Base-by-base conservation (phyloP, 2,797 vertebrate species). In the Mormyrus hasselquistii region DNA sequence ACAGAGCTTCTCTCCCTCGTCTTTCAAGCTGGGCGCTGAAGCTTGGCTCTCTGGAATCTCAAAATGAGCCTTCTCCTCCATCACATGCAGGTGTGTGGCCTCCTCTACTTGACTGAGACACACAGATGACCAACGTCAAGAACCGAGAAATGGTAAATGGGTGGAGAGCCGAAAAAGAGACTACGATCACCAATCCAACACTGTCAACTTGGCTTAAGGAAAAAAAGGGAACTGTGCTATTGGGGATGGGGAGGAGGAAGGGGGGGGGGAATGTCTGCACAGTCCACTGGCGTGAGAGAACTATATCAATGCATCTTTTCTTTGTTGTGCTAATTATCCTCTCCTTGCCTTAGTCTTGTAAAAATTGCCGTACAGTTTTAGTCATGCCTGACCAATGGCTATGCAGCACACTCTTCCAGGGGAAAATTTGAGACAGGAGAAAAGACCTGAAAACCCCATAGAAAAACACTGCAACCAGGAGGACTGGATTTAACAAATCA, bases 361-460 rank as follows among this genome's bases (percentile, higher is more conserved):
- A 12, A 16, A 73, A 79, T 3, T n/a, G 16, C 0, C 7, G 2
- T 44, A n/a, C 73, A 44, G 73, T 44, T 47, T 41, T 3, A 79
- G 73, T 79, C 38, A 47, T 6, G 73, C 7, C 73, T 79, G 73
- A 79, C 73, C 41, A 41, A 38, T 44, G 73, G 19, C 16, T 44
- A 44, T 79, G 73, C 73, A 79, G 41, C 1, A 3, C 41, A 79
- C 38, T 79, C 14, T 19, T 79, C 47, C 73, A 44, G 5, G 55
- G 9, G 9, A 4, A 3, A 69, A 47, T 50, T 50, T 62, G 38
- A 47, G 55, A 22, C 22, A n/a, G 41, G 55, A 49, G 92, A 91
- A 93, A 7, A 94, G 93, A 94, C 94, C 94, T 95, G 93, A 95
- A 95, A 96, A 95, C 94, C 94, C 94, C 91, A 90, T 57, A 92